phyloP scores from a whole-genome alignment of 1,140 invertebrate genomes.

The Bradysia coprophila region DNA sequence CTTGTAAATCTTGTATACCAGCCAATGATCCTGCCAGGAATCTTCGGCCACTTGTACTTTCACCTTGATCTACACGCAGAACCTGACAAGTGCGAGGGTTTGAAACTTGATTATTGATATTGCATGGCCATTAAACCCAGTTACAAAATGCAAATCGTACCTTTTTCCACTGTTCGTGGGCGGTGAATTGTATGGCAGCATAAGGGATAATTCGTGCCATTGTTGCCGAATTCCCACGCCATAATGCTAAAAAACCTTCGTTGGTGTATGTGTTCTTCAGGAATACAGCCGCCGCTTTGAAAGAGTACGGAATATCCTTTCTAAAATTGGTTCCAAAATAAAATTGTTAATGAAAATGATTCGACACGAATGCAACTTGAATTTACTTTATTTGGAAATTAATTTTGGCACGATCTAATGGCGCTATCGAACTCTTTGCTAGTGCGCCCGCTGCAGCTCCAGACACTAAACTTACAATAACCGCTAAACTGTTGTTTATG shows the following conservation, averaged over 20 bases:
- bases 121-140: conserved; percentile 25
- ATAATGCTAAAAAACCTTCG: conserved; percentile 69
- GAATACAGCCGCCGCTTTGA: conserved; percentile 58
- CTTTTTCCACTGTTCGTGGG: conserved; percentile 91
- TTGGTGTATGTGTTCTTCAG: conserved; percentile 44
- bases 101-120: no score
- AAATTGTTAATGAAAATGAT: neutral
- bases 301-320: conserved; percentile 54
- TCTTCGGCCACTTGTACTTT: conserved; percentile 26
- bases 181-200: conserved; percentile 90
- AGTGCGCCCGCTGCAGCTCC: conserved; percentile 83
- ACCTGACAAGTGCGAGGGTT: no score
- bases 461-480: conserved; percentile 51
- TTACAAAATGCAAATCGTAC: no score
- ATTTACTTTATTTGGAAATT: conserved; percentile 78
- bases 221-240: conserved; percentile 95
- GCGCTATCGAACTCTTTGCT: conserved; percentile 92
- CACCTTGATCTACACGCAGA: conserved; percentile 41
- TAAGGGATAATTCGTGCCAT: conserved; percentile 94
- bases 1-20: no score
- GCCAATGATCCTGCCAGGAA: conserved; percentile 87
- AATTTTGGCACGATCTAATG: conserved; percentile 93
- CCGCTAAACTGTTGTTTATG: conserved; percentile 18
- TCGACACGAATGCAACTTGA: neutral
- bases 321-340: conserved; percentile 13